Evolutionary conservation across 2,888 invertebrate species (phyloP), one percentile per base, ranked within the genome.

Genomic region (Ischnus inquisitorius): DNA sequence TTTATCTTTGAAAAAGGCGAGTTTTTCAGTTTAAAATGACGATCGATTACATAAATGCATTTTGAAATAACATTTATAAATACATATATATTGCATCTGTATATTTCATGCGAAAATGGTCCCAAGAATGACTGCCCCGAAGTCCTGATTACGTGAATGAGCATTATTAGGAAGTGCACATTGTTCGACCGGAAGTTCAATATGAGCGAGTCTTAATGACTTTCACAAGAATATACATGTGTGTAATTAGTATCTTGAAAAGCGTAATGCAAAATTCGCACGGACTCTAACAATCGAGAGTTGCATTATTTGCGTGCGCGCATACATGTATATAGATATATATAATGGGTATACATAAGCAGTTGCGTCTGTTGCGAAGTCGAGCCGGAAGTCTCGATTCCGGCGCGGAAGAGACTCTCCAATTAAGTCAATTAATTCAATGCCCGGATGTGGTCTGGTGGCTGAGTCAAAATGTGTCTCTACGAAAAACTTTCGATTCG

Each of bases 381-480:
- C 67, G 60, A 75, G 12, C 87, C 82, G 87, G 85, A 87, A 83
- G 86, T 84, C 82, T 87, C 85, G 84, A 87, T 82, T 86, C 87
- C 85, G 82, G 82, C 83, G 79, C 82, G 86, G 85, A 85, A 85
- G 83, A 86, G 80, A 84, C 69, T 85, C 80, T 83, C 87, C 85
- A 87, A 86, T 87, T 48, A 86, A 83, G 82, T 82, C 77, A 83
- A 87, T 85, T 86, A 86, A 87, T 87, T 84, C 78, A 82, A 85
- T 84, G 82, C 79, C 87, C 86, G 86, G 87, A 86, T 85, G 85
- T 80, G 82, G 77, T 80, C 78, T 60, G 71, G 78, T 81, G 54
- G 62, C 54, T 16, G 62, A 75, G 41, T 28, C n/a, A 64, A 54
- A 69, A 71, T 43, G 43, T 54, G 54, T 75, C 57, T 75, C 75